Evolutionary conservation across 2,888 invertebrate genomes (phyloP), one percentile per base, ranked within the genome.

Genomic region (Drosophila tripunctata): DNA sequence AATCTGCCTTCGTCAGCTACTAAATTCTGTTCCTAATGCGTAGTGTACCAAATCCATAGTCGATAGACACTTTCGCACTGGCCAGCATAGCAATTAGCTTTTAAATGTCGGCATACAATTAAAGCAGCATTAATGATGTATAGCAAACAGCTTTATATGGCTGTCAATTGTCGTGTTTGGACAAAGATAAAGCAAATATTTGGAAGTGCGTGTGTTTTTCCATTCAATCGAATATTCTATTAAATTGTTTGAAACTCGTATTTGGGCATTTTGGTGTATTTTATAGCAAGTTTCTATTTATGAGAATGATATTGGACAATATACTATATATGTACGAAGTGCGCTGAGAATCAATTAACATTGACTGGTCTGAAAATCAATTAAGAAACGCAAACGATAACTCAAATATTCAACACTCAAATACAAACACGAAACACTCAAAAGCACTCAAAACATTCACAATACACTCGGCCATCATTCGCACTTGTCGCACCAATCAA

Each of bases 401-500:
- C 31, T 63, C 33, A 76, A 64, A 62, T 66, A 75, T 62, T 56
- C 57, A 60, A 14, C 30, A 63, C 41, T 43, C 45, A 54, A 57
- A 56, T 35, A 40, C 47, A 52, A 22, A 30, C 33, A 48, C 40
- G n/a, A n/a, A 60, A 14, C 30, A 63, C 41, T 43, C 45, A 54
- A 57, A 56, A 30, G 35, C 47, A 52, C 19, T 22, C 33, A 48
- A n/a, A n/a, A n/a, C n/a, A n/a, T n/a, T n/a, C 40, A 45, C 24
- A 3, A 58, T 44, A 38, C 35, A 51, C 45, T 38, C 4, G 41
- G 36, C 21, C 67, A 71, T 61, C 54, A 60, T 43, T 70, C 27
- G 41, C 57, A 70, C 48, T 71, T 55, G 66, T 58, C 63, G 44
- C 73, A 60, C n/a, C n/a, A 60, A 57, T 62, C 68, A 55, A 54